Evolutionary conservation across 37 sponge, comb jelly and placozoan species (phyloP), one percentile per base, ranked within the genome.

Genomic region (Cliona cf. orientalis): DNA sequence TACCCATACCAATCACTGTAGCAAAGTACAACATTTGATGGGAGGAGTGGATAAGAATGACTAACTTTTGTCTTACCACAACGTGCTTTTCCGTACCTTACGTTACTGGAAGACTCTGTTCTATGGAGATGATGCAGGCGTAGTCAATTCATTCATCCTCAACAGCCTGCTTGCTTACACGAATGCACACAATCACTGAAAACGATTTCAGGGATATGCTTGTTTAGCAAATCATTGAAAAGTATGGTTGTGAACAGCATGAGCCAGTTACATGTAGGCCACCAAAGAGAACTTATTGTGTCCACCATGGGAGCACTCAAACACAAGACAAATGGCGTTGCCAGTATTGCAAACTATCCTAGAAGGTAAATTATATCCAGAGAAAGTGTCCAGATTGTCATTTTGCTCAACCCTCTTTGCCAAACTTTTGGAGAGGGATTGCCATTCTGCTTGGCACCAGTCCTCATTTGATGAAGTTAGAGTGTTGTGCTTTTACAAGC

Each of bases 41-140:
- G 80, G 80, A 39, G 87, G 87, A 1, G 87, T 87, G 1, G 87
- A 87, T 46, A 45, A 40, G 5, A 46, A 42, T n/a, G 87, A 87
- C 44, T 75, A 87, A 38, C 42, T 67, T n/a, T 11, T 86, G 5
- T 11, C 32, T 2, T 79, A 78, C 53, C 53, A 78, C 67, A 73
- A 69, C 38, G 75, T 72, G 22, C 58, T 80, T 36, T 42, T 58
- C 12, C 21, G 74, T n/a, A 80, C 87, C 3, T 42, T 14, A 4
- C 39, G 58, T 7, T 87, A 87, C 58, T 87, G 81, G 87, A 87
- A 87, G 40, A 87, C 87, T 0, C 65, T 78, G 21, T 80, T 80
- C 34, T 87, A 88, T 70, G n/a, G 67, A 7, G 40, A 81, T 53
- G 89, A 88, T 40, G 69, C 68, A 32, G 66, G 71, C 21, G 39